Conservation (phyloP, 2,797 vertebrate genomes). For the Liasis olivaceus region DNA sequence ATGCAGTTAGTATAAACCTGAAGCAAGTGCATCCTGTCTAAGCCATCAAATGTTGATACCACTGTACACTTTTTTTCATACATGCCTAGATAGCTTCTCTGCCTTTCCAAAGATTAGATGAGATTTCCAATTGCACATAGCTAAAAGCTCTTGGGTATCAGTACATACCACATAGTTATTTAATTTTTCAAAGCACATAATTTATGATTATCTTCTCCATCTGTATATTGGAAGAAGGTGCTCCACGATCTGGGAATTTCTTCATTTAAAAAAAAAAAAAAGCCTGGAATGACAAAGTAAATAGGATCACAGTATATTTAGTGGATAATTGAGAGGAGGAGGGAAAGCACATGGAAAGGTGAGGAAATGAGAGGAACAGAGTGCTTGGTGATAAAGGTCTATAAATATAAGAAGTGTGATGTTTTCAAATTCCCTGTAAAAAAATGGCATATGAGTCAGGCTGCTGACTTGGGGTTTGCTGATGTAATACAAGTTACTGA, state of each 20-base stretch:
- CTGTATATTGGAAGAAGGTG: background rate
- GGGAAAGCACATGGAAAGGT: background rate
- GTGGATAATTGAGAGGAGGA: background rate
- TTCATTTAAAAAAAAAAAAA: background rate
- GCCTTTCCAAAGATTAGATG: too few species aligned
- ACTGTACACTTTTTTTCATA: background rate
- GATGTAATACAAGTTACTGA: conserved; percentile 8
- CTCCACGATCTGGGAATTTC: background rate
- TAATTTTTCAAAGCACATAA: background rate
- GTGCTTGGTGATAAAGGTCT: conserved; percentile 25
- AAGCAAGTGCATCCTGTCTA: background rate
- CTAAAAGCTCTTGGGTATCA: background rate
- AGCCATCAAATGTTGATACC: background rate
- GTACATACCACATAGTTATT: background rate
- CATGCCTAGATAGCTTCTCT: background rate
- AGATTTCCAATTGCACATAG: background rate
- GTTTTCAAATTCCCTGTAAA: conserved; percentile 5
- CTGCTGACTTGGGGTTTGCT: conserved; percentile 13
- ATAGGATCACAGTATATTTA: conserved; percentile 11
- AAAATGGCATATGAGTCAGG: conserved; percentile 25
- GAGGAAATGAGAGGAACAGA: conserved; percentile 29
- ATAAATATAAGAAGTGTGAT: conserved; percentile 31
- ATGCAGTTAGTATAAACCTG: background rate
- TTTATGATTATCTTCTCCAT: background rate
- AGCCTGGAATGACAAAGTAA: background rate